phyloP scores from a whole-genome alignment of 2,113 vertebrate genomes.

The Phoenicopterus ruber region DNA sequence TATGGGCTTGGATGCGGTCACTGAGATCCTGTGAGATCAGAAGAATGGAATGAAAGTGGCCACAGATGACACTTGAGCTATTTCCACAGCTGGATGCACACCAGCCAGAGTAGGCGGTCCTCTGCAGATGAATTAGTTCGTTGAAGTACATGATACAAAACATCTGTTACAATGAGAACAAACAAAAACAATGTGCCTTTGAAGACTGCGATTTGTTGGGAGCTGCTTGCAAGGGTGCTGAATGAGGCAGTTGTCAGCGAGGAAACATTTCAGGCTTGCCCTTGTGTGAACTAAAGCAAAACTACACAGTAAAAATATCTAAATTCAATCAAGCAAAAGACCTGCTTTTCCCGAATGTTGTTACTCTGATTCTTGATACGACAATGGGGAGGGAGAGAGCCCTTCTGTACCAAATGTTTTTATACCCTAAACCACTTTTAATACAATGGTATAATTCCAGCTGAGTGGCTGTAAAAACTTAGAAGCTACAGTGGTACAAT shows the following conservation, averaged over 20 bases:
- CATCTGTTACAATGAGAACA: conserved; percentile 72
- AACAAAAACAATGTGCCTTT: conserved; percentile 72
- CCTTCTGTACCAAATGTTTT: background rate
- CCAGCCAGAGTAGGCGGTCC: conserved; percentile 65
- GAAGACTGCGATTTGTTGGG: conserved; percentile 62
- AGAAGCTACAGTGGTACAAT: background rate
- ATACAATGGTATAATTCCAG: conserved; percentile 26
- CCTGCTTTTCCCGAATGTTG: background rate
- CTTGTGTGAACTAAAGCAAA: conserved; percentile 61
- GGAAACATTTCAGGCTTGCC: conserved; percentile 47
- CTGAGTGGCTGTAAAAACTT: conserved; percentile 46
- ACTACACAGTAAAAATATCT: conserved; percentile 23
- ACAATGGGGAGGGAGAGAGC: background rate
- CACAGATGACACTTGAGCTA: conserved; percentile 69
- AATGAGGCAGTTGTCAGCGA: conserved; percentile 44
- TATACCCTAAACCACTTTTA: conserved; percentile 19
- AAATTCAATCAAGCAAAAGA: background rate
- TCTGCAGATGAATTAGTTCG: conserved; percentile 67
- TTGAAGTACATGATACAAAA: conserved; percentile 75
- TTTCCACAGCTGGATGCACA: conserved; percentile 79
- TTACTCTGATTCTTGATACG: background rate
- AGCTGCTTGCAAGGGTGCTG: conserved; percentile 35
- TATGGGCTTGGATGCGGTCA: conserved; percentile 69
- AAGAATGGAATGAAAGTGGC: conserved; percentile 71
- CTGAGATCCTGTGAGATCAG: conserved; percentile 74